Evolutionary conservation across 2,888 invertebrate species (phyloP), one percentile per base, ranked within the genome.

Genomic region (Resseliella maxima): DNA sequence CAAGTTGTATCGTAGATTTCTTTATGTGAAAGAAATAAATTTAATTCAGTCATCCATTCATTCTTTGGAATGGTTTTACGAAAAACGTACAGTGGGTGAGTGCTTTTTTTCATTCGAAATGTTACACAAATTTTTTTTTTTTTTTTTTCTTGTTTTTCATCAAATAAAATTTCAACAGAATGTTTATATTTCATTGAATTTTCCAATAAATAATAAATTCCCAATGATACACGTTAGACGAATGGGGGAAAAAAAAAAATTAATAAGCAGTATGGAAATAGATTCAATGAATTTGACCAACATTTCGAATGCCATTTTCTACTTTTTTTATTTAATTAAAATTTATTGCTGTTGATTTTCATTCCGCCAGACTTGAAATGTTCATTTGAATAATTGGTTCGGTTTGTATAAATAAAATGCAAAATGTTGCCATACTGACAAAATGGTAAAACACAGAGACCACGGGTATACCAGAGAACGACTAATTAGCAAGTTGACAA

Each of bases 281-380:
- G n/a, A n/a, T n/a, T n/a, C n/a, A n/a, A n/a, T n/a, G n/a, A n/a
- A n/a, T n/a, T n/a, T n/a, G n/a, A n/a, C n/a, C n/a, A n/a, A n/a
- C n/a, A n/a, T n/a, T n/a, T n/a, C n/a, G n/a, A n/a, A n/a, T n/a
- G n/a, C n/a, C n/a, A n/a, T n/a, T n/a, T n/a, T n/a, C n/a, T n/a
- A n/a, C n/a, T 41, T 12, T 5, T 59, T 59, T 59, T 59, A 59
- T 59, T 59, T 59, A 59, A 59, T 59, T 59, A 59, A 59, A 59
- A 27, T 59, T n/a, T 59, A 59, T 59, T 59, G 27, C 24, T 27
- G 59, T 59, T 59, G 59, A 59, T 59, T n/a, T 50, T 27, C 1
- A 3, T 59, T 27, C 15, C 27, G 27, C 1, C 59, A 59, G 24
- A 50, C 27, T 59, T 27, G 59, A 12, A 24, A 27, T 12, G 2